Percentiles rank a stretch among this genome's conserved stretches.
These are phyloP conservation scores for Bombus sylvicola DNA, from an alignment of 1,140 invertebrate species.

Conservation along the genomic window DNA sequence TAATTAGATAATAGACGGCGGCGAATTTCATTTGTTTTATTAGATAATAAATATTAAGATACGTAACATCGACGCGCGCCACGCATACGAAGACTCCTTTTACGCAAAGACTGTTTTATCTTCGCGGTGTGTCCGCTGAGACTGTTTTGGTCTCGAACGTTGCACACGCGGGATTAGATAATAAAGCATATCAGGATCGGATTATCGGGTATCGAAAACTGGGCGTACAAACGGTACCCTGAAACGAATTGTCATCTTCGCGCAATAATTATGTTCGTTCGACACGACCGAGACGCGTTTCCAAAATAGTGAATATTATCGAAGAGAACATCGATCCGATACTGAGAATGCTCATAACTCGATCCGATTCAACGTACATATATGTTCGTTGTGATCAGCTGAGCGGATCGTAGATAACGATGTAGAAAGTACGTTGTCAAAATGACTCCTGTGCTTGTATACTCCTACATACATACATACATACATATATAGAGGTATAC, in stretches of 20 bases:
- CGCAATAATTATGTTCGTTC: neutral
- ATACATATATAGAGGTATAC: neutral
- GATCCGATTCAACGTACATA: constrained; percentile 14
- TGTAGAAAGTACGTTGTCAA: neutral
- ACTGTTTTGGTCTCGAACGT: constrained; percentile 6
- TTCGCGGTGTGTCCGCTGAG: neutral
- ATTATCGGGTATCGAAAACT: constrained; percentile 10
- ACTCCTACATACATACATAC: neutral
- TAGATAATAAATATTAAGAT: constrained; percentile 28
- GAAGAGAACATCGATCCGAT: constrained; percentile 9
- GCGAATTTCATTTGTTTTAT: constrained; percentile 9
- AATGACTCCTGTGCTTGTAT: neutral
- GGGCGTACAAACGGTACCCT: neutral
- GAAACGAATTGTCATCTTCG: neutral
- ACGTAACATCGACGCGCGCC: constrained; percentile 19
- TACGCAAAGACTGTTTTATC: constrained; percentile 43
- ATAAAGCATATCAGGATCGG: constrained; percentile 43
- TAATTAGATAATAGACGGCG: constrained; percentile 13
- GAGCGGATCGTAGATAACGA: constrained; percentile 13
- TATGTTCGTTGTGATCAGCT: neutral
- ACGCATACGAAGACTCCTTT: constrained; percentile 37
- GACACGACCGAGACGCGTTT: neutral
- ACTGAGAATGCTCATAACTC: constrained; percentile 25
- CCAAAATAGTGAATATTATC: neutral
- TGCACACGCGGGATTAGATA: constrained; percentile 13